Percentiles rank a stretch among this genome's conserved stretches.
phyloP scores from a whole-genome alignment of 2,888 invertebrate species.

The Hydriomena furcata region DNA sequence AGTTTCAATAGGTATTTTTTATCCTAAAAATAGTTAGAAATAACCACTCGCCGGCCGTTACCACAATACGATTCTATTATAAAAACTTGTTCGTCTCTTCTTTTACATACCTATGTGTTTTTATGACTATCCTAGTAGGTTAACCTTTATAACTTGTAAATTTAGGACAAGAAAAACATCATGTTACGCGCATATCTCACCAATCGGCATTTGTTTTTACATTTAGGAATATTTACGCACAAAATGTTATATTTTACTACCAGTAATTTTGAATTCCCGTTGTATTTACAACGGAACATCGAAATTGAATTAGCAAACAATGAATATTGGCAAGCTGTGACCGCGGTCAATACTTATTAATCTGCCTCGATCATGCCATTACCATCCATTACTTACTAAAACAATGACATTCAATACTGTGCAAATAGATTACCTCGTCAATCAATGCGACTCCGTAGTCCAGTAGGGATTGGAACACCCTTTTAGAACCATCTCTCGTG shows the following conservation, averaged over 20 bases:
- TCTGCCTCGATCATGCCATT: constrained; percentile 26
- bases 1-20: too few species aligned
- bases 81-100: too few species aligned
- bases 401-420: constrained; percentile 28
- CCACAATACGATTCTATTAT: too few species aligned
- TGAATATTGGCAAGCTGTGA: constrained; percentile 17
- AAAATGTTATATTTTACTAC: neutral
- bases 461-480: constrained; percentile 77
- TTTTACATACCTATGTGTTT: too few species aligned
- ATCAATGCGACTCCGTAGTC: constrained; percentile 79
- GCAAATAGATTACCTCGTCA: constrained; percentile 50
- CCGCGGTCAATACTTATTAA: constrained; percentile 28
- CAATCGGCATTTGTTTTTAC: too few species aligned
- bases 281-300: constrained; percentile 12
- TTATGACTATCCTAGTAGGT: too few species aligned
- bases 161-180: too few species aligned
- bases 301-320: constrained; percentile 15
- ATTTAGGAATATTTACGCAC: neutral
- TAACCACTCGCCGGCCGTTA: too few species aligned
- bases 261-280: constrained; percentile 2
- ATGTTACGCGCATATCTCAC: too few species aligned
- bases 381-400: constrained; percentile 28
- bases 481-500: constrained; percentile 63
- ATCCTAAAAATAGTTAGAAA: too few species aligned
- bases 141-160: too few species aligned